Evolutionary conservation across 2,888 invertebrate genomes (phyloP), one percentile per base, ranked within the genome.

Genomic region (Lycophotia porphyrea): DNA sequence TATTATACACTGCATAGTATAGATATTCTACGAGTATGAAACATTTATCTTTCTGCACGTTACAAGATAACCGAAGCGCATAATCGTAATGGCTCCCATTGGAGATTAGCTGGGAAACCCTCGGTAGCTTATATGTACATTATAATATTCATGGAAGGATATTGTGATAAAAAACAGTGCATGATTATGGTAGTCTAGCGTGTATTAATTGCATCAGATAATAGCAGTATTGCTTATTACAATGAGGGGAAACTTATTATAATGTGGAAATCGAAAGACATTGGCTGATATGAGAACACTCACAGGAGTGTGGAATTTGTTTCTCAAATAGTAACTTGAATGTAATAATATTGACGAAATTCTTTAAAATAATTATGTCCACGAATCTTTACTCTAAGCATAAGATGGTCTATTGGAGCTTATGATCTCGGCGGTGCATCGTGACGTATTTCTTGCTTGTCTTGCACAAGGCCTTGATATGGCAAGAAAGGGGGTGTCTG

Each of bases 61-160:
- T 60, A 60, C 44, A 39, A 58, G 58, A 73, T 73, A 73, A 69
- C 52, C n/a, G 27, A 65, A 24, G 42, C 73, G 44, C 36, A 52
- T 79, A 69, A 79, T 72, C 39, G 44, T 73, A 69, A 78, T 79
- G 58, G 52, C 52, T 71, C 72, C 47, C 49, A n/a, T 47, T 44
- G 49, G 64, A 64, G 44, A 66, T 66, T 69, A 69, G 44, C 31
- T 15, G 49, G 47, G n/a, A 36, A 65, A 73, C 58, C 27, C 3
- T 52, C 8, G 7, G n/a, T 55, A 42, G 21, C 24, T 68, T 39
- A 9, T 15, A 42, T 60, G 11, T 64, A 21, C 27, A 13, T 39
- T 39, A 36, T 31, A 27, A 52, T 36, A 67, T 34, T 11, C n/a
- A 49, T 4, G 18, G 3, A 49, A 34, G 49, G 18, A 49, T 34